Conservation (phyloP, 2,888 invertebrate genomes). For the Dryomyza anilis region DNA sequence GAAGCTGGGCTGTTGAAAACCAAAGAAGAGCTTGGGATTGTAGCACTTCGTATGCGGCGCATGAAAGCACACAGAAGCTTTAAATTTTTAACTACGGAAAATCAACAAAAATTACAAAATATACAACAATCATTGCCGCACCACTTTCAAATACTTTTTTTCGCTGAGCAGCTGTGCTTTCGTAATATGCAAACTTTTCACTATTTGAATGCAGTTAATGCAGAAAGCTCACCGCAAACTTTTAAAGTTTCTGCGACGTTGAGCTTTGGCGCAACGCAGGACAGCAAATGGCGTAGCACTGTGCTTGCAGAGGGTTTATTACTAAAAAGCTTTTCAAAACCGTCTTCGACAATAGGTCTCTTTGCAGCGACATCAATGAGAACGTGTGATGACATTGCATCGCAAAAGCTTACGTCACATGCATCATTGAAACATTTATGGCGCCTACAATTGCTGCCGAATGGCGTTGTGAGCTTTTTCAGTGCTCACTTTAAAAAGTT, state of each 20-base stretch:
- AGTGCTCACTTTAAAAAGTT: not conserved
- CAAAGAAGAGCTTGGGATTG: no score
- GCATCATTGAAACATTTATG: no score
- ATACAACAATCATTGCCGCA: conserved; percentile 42
- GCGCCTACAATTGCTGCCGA: not conserved
- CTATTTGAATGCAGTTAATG: not conserved
- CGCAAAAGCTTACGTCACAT: no score
- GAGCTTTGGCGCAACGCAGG: conserved; percentile 37
- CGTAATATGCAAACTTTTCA: conserved; percentile 28
- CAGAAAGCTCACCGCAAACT: not conserved
- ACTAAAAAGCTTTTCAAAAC: no score
- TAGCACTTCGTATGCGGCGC: conserved; percentile 38
- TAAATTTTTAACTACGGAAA: conserved; percentile 8
- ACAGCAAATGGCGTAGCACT: conserved; percentile 37
- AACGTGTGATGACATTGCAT: no score
- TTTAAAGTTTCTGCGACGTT: conserved; percentile 4
- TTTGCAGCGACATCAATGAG: no score
- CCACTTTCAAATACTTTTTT: conserved; percentile 31
- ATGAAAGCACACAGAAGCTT: conserved; percentile 10
- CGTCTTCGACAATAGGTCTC: no score
- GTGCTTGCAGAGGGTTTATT: not conserved
- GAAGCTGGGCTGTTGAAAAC: no score
- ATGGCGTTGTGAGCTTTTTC: not conserved
- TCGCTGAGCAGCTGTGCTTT: conserved; percentile 39
- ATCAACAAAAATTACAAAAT: conserved; percentile 39